These are phyloP conservation scores for Orycteropus afer DNA, from an alignment of 2,113 vertebrate genomes.

Conservation along the genomic window DNA sequence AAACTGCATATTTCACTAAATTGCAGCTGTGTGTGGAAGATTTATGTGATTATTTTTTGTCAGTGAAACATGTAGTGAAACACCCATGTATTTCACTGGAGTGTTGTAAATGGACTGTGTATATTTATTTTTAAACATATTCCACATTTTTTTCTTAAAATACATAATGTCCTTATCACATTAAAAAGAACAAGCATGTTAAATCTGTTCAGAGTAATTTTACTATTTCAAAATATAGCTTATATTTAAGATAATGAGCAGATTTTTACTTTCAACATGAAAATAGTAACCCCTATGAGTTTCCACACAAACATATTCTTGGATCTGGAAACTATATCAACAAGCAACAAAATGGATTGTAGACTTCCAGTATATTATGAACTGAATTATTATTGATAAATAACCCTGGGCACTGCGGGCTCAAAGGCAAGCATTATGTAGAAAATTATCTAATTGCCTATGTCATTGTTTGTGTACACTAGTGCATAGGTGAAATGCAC, in stretches of 20 bases:
- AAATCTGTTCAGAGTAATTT: slow-evolving; percentile 76
- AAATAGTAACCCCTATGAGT: slow-evolving; percentile 54
- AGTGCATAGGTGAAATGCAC: background rate
- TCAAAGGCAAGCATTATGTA: background rate
- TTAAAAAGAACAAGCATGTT: slow-evolving; percentile 67
- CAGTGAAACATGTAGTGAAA: slow-evolving; percentile 84
- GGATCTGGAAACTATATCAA: slow-evolving; percentile 49
- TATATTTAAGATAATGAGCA: slow-evolving; percentile 73
- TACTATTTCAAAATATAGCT: slow-evolving; percentile 70
- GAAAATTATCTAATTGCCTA: background rate
- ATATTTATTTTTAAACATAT: slow-evolving; percentile 82
- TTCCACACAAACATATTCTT: slow-evolving; percentile 66
- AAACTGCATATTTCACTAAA: slow-evolving; percentile 90
- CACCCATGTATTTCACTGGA: slow-evolving; percentile 79
- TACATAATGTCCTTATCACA: slow-evolving; percentile 74
- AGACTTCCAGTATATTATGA: background rate
- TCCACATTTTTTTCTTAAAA: slow-evolving; percentile 81
- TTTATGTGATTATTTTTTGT: slow-evolving; percentile 87
- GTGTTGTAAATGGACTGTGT: slow-evolving; percentile 68
- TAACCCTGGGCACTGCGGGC: background rate
- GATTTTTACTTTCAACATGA: slow-evolving; percentile 69
- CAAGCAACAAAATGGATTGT: slow-evolving; percentile 9
- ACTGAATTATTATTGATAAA: background rate
- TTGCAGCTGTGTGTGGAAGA: slow-evolving; percentile 85
- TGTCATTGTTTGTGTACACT: background rate